Evolutionary conservation across 2,113 vertebrate species (phyloP).

Genomic region (Brevimyrus niger): DNA sequence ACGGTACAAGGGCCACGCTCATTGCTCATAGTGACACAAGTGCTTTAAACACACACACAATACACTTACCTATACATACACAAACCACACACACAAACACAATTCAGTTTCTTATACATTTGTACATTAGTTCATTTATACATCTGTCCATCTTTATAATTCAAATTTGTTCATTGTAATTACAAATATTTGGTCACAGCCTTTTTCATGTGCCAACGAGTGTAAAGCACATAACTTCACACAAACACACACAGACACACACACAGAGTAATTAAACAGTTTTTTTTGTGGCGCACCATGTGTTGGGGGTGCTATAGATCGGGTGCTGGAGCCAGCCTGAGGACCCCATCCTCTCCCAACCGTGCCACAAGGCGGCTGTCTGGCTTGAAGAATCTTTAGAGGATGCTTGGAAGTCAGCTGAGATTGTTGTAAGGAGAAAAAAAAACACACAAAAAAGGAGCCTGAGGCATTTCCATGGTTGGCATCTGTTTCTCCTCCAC

Average conservation of each 20-base stretch:
- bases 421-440: conserved; percentile 19
- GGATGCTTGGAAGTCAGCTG: conserved; percentile 20
- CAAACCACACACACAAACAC: background rate
- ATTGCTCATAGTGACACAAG: background rate
- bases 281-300: background rate
- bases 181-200: background rate
- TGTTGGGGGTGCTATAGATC: background rate
- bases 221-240: background rate
- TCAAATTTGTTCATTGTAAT: background rate
- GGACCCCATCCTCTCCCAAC: conserved; percentile 3
- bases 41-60: background rate
- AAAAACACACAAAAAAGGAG: conserved; percentile 25
- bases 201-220: background rate
- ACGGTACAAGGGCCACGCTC: background rate
- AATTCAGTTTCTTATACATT: background rate
- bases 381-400: conserved; percentile 21
- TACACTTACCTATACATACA: background rate
- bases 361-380: background rate
- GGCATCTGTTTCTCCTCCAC: conserved; percentile 38
- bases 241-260: background rate
- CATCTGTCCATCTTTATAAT: background rate
- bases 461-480: conserved; percentile 32
- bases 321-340: background rate
- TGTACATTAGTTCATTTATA: too few species aligned
- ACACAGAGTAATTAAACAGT: background rate